Evolutionary conservation across 92 coral and sea anemone species (phyloP).

Genomic region (Porites rus): DNA sequence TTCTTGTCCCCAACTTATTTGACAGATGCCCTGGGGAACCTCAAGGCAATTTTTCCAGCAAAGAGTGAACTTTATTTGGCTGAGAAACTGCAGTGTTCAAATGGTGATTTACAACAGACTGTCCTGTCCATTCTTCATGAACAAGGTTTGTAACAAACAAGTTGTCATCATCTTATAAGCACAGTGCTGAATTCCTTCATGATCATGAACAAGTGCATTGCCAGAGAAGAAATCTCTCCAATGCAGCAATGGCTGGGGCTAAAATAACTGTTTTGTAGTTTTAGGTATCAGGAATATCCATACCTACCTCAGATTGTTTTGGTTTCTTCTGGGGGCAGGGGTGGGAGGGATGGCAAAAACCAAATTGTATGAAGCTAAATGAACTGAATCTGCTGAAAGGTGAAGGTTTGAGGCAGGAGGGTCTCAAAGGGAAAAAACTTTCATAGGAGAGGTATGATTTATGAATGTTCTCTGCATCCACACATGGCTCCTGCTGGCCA

Average conservation of each 20-base stretch:
- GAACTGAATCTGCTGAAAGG: neutral
- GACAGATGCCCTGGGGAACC: conserved; percentile 9
- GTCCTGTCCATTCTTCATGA: conserved; percentile 6
- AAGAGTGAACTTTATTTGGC: conserved; percentile 16
- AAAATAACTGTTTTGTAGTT: neutral
- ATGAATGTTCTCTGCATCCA: conserved; percentile 13
- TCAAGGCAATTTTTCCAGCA: conserved; percentile 5
- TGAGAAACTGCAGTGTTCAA: conserved; percentile 11
- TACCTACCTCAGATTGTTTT: neutral
- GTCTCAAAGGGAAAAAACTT: conserved; percentile 1
- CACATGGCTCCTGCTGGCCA: conserved; percentile 16
- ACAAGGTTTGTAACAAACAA: conserved; percentile 2
- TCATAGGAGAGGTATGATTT: conserved; percentile 1
- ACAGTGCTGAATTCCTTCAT: conserved; percentile 10
- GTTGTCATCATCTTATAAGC: conserved; percentile 6
- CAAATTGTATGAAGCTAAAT: conserved; percentile 9
- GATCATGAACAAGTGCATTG: conserved; percentile 10
- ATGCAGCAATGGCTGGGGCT: conserved; percentile 7
- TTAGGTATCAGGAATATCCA: neutral
- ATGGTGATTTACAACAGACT: conserved; percentile 15
- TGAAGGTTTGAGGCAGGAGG: conserved; percentile 16
- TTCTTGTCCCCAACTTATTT: neutral
- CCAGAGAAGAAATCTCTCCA: neutral
- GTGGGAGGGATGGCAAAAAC: conserved; percentile 19
- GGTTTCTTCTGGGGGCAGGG: neutral